Evolutionary conservation across 2,113 vertebrate genomes (phyloP), one percentile per base, ranked within the genome.

Genomic region (Murina feae): DNA sequence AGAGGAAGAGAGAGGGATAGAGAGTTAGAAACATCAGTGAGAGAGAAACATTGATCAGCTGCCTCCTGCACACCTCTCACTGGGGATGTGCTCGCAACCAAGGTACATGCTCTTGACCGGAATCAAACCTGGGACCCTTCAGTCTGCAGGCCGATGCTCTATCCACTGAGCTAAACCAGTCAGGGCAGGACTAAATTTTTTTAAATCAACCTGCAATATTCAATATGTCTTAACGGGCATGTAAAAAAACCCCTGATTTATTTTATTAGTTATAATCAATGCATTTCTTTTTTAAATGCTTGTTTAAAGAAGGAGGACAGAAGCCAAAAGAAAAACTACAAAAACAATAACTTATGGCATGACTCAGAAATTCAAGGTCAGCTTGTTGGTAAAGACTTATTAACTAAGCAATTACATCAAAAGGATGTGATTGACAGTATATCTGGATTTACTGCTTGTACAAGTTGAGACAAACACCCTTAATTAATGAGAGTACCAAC

Each of bases 341-440:
- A 63, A 96, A 96, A 60, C 32, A 94, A 69, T 90, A 88, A 49
- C n/a, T 89, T 80, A 10, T 1, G 28, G 60, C 17, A 89, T 91
- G 55, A 96, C 58, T 78, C 65, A 97, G 94, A 95, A 93, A 96
- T 85, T 93, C 86, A 96, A 96, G 81, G 74, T 74, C 88, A 65
- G 6, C 85, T 88, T 97, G 88, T 84, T 96, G 87, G 86, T 86
- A 93, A 94, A 91, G 92, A 66, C 51, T 95, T 89, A 94, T 69
- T 89, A 92, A n/a, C 9, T 92, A 86, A 95, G 37, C 72, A 84
- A 96, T 30, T 90, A 63, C 35, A 95, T 87, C 89, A 92, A 86
- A 92, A 95, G 51, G 65, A 79, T 30, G 74, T 21, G 74, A 92
- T 23, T 93, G 93, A 93, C 25, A 79, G 25, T 47, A 18, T 49